Base-by-base conservation (phyloP, 1,140 invertebrate species). In the Berghia stephanieae region DNA sequence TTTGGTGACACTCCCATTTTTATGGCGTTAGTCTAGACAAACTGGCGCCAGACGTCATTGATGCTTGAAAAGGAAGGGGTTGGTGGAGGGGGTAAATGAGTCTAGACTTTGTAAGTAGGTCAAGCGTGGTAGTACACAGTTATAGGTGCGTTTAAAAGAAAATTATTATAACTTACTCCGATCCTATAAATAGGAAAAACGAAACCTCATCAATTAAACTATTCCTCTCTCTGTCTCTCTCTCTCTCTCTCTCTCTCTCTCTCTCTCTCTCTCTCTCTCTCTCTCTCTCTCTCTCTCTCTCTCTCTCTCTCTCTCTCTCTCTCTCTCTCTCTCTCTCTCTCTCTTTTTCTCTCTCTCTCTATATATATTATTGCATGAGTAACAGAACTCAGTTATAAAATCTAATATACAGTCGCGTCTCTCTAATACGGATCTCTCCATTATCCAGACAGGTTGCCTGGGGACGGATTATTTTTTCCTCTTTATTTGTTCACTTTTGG, bases 271-370 rank as follows among this genome's bases (percentile, higher is more conserved):
- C 3, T 67, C 4, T 34, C 63, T 34, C 63, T 8, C 27, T 69
- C 8, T 69, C 67, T 69, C 67, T 42, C 2, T 42, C 67, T 21
- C n/a, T 69, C 36, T 69, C 27, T 42, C 36, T 69, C 40, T 69
- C 38, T 69, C 38, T 42, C 21, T 67, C 5, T 34, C 63, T 67
- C 21, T 34, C 63, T 34, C 31, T 34, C 34, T 34, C 10, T 67
- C 5, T 67, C 63, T 67, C 5, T 10, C 31, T 67, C 6, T 6
- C 10, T 67, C 16, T 67, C 63, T 67, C 21, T 34, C 31, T 10
- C 21, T 67, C 8, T 34, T 16, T 34, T 5, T 34, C 63, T 10
- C 31, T 67, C 63, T 10, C 10, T 3, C 5, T 67, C 31, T 67
- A n/a, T n/a, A n/a, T n/a, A n/a, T n/a, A n/a, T n/a, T n/a, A n/a